Percentiles rank a stretch among this genome's conserved stretches.
These are phyloP conservation scores for Cheumatopsyche charites DNA, from an alignment of 1,140 invertebrate genomes.

Conservation along the genomic window DNA sequence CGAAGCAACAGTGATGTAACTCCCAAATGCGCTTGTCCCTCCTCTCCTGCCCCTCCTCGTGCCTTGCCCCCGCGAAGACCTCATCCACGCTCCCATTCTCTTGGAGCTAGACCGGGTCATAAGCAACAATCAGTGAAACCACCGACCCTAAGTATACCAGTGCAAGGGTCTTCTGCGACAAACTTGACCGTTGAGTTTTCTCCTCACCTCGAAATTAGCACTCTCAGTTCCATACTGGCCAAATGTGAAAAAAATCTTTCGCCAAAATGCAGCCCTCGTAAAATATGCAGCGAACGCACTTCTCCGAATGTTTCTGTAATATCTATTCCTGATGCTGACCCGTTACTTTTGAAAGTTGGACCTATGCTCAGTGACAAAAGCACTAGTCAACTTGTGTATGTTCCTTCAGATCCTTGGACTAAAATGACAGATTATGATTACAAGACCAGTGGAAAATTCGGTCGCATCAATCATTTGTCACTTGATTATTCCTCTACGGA, in stretches of 20 bases:
- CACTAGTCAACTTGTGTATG: slow-evolving; percentile 52
- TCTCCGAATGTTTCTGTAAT: slow-evolving; percentile 53
- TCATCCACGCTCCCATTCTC: slow-evolving; percentile 43
- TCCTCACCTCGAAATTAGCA: slow-evolving; percentile 44
- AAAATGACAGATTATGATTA: slow-evolving; percentile 50
- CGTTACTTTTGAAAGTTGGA: slow-evolving; percentile 47
- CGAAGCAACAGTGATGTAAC: slow-evolving; percentile 59
- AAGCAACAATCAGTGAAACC: slow-evolving; percentile 40
- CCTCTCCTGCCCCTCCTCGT: slow-evolving; percentile 50
- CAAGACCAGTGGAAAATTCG: slow-evolving; percentile 31
- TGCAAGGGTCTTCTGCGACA: slow-evolving; percentile 27
- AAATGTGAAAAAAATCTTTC: slow-evolving; percentile 38
- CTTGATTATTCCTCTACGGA: slow-evolving; percentile 41
- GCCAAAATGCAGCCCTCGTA: slow-evolving; percentile 49
- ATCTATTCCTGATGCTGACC: slow-evolving; percentile 43
- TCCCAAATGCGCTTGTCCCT: slow-evolving; percentile 52
- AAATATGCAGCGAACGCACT: slow-evolving; percentile 51
- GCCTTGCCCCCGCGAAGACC: slow-evolving; percentile 54
- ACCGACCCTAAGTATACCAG: slow-evolving; percentile 30
- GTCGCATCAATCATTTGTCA: slow-evolving; percentile 36
- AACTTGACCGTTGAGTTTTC: slow-evolving; percentile 43
- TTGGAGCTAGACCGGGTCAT: slow-evolving; percentile 42
- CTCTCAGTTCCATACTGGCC: slow-evolving; percentile 43
- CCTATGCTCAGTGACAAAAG: slow-evolving; percentile 49
- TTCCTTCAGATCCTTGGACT: slow-evolving; percentile 54